phyloP scores from a whole-genome alignment of 2,113 vertebrate species.

The Pseudorhombus dupliciocellatus region DNA sequence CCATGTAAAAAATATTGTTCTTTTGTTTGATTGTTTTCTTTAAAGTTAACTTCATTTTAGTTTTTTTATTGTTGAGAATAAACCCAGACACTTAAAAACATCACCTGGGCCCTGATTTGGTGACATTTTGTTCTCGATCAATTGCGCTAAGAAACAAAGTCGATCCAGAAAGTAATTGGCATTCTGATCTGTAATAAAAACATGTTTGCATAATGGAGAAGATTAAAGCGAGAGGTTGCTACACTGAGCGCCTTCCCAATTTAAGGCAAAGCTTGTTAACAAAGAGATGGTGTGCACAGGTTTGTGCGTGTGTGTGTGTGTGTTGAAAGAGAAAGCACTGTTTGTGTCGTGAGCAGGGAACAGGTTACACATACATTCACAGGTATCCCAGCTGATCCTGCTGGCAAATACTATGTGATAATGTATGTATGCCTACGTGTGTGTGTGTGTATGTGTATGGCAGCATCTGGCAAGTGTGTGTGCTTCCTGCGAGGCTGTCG shows the following conservation, averaged over 20 bases:
- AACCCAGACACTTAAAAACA: background rate
- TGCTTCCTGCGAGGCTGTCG: slow-evolving; percentile 36
- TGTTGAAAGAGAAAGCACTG: background rate
- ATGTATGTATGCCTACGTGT: slow-evolving; percentile 3
- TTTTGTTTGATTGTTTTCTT: too few relatives aligned
- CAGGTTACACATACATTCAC: background rate
- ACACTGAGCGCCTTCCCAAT: background rate
- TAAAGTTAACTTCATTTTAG: too few relatives aligned
- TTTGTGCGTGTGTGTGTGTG: background rate
- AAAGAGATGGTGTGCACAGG: slow-evolving; percentile 3
- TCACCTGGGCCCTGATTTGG: too few relatives aligned
- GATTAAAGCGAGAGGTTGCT: background rate
- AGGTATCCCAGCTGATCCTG: background rate
- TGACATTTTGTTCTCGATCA: too few relatives aligned
- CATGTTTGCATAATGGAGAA: background rate
- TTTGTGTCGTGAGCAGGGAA: background rate
- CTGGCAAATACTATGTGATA: background rate
- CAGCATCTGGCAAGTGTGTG: background rate
- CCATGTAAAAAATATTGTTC: too few relatives aligned
- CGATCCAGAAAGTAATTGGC: background rate
- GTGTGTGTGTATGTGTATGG: background rate
- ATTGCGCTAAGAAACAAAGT: background rate
- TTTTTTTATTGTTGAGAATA: background rate
- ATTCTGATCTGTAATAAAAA: background rate
- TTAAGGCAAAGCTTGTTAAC: slow-evolving; percentile 9